Evolutionary conservation across 2,888 invertebrate genomes (phyloP).

Genomic region (Drosophila atroscutellata): DNA sequence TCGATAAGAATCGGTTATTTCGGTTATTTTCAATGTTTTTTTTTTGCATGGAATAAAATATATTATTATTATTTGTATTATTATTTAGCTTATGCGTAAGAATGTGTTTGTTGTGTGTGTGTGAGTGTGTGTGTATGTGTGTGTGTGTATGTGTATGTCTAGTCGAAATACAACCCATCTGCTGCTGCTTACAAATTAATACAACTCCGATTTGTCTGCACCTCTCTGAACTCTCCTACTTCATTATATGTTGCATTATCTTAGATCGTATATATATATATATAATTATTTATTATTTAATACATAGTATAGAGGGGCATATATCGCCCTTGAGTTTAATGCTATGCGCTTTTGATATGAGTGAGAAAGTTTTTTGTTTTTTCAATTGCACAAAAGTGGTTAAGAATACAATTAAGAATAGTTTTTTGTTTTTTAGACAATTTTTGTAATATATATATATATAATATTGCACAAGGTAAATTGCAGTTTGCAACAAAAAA

Average conservation of each 20-base stretch:
- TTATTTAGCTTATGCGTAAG: constrained; percentile 49
- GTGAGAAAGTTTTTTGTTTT: constrained; percentile 52
- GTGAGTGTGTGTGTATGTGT: constrained; percentile 18
- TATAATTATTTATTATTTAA: constrained; percentile 23
- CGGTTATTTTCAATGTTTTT: constrained; percentile 44
- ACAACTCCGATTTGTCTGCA: constrained; percentile 53
- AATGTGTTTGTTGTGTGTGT: constrained; percentile 36
- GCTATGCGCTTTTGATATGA: constrained; percentile 74
- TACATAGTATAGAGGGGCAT: constrained; percentile 32
- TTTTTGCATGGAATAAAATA: constrained; percentile 65
- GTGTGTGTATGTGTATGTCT: constrained; percentile 23
- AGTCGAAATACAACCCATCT: constrained; percentile 71
- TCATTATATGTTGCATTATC: constrained; percentile 43
- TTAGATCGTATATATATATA: constrained; percentile 33
- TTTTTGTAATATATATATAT: constrained; percentile 15
- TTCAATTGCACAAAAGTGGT: constrained; percentile 70
- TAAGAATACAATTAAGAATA: constrained; percentile 48
- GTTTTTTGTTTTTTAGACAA: constrained; percentile 31
- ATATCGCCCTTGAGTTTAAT: constrained; percentile 44
- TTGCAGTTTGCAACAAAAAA: constrained; percentile 52
- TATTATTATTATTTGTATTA: constrained; percentile 30
- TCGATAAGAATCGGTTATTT: constrained; percentile 59
- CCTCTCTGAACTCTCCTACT: constrained; percentile 26
- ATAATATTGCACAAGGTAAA: constrained; percentile 68
- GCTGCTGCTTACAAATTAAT: constrained; percentile 69